Percentiles rank a stretch among this genome's conserved stretches.
Conservation (phyloP, 2,113 vertebrate species). For the Poicephalus meyeri region DNA sequence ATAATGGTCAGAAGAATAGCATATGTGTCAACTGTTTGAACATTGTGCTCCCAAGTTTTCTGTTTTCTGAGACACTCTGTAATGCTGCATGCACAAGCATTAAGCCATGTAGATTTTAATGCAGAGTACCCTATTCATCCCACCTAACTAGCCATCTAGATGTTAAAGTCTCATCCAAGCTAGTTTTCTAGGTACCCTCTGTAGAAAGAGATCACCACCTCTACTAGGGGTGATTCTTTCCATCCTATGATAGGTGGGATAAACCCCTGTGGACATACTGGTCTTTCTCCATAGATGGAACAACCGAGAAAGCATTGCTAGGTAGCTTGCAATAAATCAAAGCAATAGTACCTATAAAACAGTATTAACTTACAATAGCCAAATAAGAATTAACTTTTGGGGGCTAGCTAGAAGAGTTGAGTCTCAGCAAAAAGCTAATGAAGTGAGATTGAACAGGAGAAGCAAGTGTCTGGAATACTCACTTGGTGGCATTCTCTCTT, state of each 20-base stretch:
- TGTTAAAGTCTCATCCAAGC: neutral
- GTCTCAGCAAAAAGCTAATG: neutral
- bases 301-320: neutral
- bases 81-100: neutral
- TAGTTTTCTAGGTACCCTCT: neutral
- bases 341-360: neutral
- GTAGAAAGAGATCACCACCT: neutral
- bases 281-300: neutral
- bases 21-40: neutral
- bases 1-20: neutral
- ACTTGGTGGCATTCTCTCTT: neutral
- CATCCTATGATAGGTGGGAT: neutral
- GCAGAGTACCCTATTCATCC: neutral
- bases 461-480: neutral
- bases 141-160: neutral
- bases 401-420: neutral
- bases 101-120: neutral
- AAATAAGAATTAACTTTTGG: neutral
- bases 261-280: neutral
- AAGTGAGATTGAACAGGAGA: neutral
- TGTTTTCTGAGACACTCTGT: neutral
- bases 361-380: neutral
- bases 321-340: neutral
- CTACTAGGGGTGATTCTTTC: neutral
- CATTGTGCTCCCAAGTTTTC: neutral